phyloP scores from a whole-genome alignment of 2,888 invertebrate genomes.

The Microctonus aethiopoides region DNA sequence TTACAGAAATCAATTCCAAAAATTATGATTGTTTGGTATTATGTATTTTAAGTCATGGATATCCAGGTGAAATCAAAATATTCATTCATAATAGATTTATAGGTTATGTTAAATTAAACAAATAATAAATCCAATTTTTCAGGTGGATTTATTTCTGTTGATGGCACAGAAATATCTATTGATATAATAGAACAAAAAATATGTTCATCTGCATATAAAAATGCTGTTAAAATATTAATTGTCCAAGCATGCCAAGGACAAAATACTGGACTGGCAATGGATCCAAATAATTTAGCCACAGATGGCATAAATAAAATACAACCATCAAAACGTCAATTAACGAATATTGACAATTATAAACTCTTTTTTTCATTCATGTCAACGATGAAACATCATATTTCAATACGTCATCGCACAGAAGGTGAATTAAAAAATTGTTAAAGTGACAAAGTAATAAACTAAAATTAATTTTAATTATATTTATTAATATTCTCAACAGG shows the following conservation, averaged over 20 bases:
- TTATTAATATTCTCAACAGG: background rate
- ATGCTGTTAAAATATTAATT: slow-evolving; percentile 19
- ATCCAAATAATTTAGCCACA: background rate
- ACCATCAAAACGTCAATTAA: background rate
- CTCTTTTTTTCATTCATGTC: slow-evolving; percentile 17
- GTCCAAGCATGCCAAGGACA: slow-evolving; percentile 33
- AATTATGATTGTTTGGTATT: slow-evolving; percentile 19
- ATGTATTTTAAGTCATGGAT: slow-evolving; percentile 29
- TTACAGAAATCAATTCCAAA: background rate
- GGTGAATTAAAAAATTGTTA: slow-evolving; percentile 6
- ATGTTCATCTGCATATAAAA: background rate
- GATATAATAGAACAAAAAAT: slow-evolving; percentile 9
- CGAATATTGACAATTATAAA: background rate
- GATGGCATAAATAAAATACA: background rate
- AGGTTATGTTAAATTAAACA: background rate
- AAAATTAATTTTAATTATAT: background rate
- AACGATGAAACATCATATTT: slow-evolving; percentile 15
- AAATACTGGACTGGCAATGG: background rate
- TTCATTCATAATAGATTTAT: background rate
- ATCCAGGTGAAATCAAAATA: slow-evolving; percentile 7
- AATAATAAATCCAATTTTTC: background rate
- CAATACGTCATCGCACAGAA: background rate
- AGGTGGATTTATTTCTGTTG: slow-evolving; percentile 19
- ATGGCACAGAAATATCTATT: slow-evolving; percentile 16
- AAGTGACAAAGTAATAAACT: background rate